Evolutionary conservation across 2,113 vertebrate species (phyloP), one percentile per base, ranked within the genome.

Genomic region (Plestiodon gilberti): DNA sequence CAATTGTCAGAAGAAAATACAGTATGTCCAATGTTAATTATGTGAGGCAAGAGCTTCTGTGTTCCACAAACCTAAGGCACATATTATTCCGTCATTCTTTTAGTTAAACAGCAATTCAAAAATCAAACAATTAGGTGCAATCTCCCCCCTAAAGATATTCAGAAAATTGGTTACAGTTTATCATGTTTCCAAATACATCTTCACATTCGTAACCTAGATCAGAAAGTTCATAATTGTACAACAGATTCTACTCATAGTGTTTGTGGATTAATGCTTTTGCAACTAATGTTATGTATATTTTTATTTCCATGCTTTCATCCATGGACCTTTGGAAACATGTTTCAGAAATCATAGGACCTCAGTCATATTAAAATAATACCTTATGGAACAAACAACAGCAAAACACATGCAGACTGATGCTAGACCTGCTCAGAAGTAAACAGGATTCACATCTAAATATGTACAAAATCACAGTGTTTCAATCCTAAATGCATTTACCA

Each of bases 391-490:
- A 91, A 76, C 8, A 87, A 33, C n/a, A 64, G 43, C 52, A 30
- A 6, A 79, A 90, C 67, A 69, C 65, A 59, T 22, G 59, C 2
- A 43, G 55, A 5, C 35, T 28, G 22, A 74, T 14, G 9, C 8
- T 38, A 1, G 4, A 6, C 30, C 18, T 67, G 28, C 13, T 28
- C n/a, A 35, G 67, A 80, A 73, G 67, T 57, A 80, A 80, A 73
- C 17, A 5, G n/a, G 4, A 40, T 1, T 6, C 33, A 11, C 20
- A 48, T 67, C 40, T 33, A 38, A 8, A 23, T 6, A 40, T 30
- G 10, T 40, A 22, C 52, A 89, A 73, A 2, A 71, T 80, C 86
- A 89, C 82, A 78, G 20, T 23, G 65, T 30, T 81, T 4, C 79
- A 25, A n/a, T 5, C 28, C 35, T 28, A 78, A 78, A 38, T 10